Conservation (phyloP, 2,113 vertebrate species). For the Rhynchopsitta pachyrhyncha region DNA sequence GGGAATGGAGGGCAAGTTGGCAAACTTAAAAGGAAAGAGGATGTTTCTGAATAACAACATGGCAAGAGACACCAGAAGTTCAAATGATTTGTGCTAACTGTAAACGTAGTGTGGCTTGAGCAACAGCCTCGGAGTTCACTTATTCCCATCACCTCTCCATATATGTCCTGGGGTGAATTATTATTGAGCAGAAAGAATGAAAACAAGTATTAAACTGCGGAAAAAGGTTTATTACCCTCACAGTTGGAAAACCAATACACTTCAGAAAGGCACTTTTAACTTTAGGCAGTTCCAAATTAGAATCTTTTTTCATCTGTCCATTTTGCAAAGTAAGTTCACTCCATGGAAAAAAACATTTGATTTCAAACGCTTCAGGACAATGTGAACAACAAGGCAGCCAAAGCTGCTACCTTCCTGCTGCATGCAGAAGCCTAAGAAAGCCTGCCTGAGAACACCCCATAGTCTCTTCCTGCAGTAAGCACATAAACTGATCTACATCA, state of each 20-base stretch:
- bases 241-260: constrained; percentile 33
- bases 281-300: background rate
- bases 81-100: background rate
- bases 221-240: background rate
- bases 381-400: background rate
- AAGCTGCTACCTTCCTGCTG: background rate
- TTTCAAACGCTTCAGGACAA: background rate
- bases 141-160: background rate
- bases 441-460: background rate
- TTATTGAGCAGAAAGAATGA: background rate
- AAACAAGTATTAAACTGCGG: constrained; percentile 32
- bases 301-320: constrained; percentile 22
- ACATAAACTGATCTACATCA: background rate
- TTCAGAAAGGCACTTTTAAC: background rate
- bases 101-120: background rate
- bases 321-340: background rate
- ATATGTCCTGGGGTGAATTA: background rate
- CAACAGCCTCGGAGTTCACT: background rate
- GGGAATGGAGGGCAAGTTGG: background rate
- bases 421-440: background rate
- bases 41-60: too few relatives aligned
- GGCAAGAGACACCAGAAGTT: background rate
- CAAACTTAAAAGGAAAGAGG: accelerated
- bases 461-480: background rate
- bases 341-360: background rate